Evolutionary conservation across 1,140 invertebrate species (phyloP).

Genomic region (Lepeophtheirus salmonis): DNA sequence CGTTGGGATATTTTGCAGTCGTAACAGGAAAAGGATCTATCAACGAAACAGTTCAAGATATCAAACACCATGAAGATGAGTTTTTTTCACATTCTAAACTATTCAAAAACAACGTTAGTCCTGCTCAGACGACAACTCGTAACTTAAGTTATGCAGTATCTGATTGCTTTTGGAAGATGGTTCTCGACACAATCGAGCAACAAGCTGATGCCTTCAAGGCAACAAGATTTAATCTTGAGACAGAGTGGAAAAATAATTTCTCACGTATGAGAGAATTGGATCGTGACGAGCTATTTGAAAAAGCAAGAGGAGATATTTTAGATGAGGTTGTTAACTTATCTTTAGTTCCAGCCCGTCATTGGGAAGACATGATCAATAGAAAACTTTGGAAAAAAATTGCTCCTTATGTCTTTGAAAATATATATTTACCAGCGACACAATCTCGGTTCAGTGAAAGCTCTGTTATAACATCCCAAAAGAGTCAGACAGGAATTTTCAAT

Average conservation of each 20-base stretch:
- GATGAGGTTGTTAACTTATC: conserved; percentile 93
- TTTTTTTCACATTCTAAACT: conserved; percentile 85
- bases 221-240: conserved; percentile 89
- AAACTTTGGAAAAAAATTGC: conserved; percentile 79
- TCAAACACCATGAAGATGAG: conserved; percentile 80
- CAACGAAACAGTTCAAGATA: conserved; percentile 79
- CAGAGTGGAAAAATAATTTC: conserved; percentile 99
- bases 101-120: conserved; percentile 80
- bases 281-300: conserved; percentile 90
- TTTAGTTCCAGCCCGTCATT: conserved; percentile 61
- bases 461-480: not conserved
- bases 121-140: conserved; percentile 81
- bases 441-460: conserved; percentile 26
- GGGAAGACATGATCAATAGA: conserved; percentile 61
- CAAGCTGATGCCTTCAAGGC: conserved; percentile 98
- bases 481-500: conserved; percentile 61
- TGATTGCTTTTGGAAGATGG: conserved; percentile 99
- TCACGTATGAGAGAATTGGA: conserved; percentile 78
- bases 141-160: conserved; percentile 92
- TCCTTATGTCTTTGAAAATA: conserved; percentile 73
- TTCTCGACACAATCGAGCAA: conserved; percentile 89
- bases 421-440: conserved; percentile 84
- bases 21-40: conserved; percentile 81
- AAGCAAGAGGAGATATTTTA: conserved; percentile 79
- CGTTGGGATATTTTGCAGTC: conserved; percentile 94